Percentiles rank a stretch among this genome's conserved stretches.
These are phyloP conservation scores for Epizoanthus illoricatus DNA, from an alignment of 92 coral and sea anemone species.

Conservation along the genomic window DNA sequence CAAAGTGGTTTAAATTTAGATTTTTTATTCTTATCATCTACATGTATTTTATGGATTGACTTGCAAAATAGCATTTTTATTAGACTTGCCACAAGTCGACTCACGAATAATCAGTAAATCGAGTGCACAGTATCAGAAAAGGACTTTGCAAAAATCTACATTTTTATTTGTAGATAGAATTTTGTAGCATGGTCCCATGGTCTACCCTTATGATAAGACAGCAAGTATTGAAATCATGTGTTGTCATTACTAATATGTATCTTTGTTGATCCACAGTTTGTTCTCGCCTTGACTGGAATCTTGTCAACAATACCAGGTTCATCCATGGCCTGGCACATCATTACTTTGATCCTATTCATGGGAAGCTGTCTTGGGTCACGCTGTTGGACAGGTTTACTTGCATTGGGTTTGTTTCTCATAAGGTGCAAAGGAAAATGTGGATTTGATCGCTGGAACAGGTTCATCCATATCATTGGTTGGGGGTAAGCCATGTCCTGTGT, in stretches of 20 bases:
- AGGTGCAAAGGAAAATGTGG: conserved; percentile 58
- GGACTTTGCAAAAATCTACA: too few species aligned
- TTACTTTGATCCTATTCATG: conserved; percentile 39
- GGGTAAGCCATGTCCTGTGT: conserved; percentile 60
- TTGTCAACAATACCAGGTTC: neutral
- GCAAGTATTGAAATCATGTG: conserved; percentile 1
- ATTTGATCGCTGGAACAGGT: conserved; percentile 40
- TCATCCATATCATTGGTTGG: conserved; percentile 65
- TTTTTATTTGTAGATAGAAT: too few species aligned
- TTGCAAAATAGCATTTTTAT: too few species aligned
- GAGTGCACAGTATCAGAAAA: too few species aligned
- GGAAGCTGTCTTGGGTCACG: conserved; percentile 62
- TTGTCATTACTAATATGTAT: too few species aligned
- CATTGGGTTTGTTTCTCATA: conserved; percentile 68
- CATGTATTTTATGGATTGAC: too few species aligned
- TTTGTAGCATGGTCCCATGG: too few species aligned
- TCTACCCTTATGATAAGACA: neutral
- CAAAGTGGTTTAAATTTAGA: too few species aligned
- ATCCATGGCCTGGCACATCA: conserved; percentile 44
- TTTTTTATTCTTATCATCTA: too few species aligned
- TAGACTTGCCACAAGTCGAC: too few species aligned
- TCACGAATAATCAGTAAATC: too few species aligned
- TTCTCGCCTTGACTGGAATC: conserved; percentile 26
- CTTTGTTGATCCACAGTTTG: conserved; percentile 4
- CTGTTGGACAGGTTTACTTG: conserved; percentile 85